A percentile compares a stretch with the other conserved stretches of the same genome.
phyloP scores from a whole-genome alignment of 2,888 invertebrate genomes.

The Chrysina gloriosa region DNA sequence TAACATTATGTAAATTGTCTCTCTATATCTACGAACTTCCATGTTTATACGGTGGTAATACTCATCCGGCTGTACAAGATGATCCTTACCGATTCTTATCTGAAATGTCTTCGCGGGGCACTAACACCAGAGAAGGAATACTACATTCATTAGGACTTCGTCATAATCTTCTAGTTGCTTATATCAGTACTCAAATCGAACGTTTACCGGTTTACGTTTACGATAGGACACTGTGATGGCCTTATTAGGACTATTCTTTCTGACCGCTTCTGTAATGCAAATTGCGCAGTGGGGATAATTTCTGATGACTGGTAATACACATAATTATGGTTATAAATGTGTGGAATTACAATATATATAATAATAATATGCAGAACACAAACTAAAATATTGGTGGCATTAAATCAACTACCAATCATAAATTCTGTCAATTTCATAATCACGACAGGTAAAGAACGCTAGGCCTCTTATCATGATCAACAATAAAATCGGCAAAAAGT shows the following conservation, averaged over 20 bases:
- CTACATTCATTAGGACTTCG: slow-evolving; percentile 24
- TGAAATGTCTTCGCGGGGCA: slow-evolving; percentile 13
- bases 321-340: slow-evolving; percentile 13
- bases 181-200: slow-evolving; percentile 21
- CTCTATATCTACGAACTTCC: slow-evolving; percentile 24
- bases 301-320: slow-evolving; percentile 1
- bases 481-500: too few species aligned
- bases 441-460: too few species aligned
- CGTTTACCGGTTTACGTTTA: slow-evolving; percentile 25
- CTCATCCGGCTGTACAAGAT: background rate
- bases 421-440: too few species aligned
- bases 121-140: slow-evolving; percentile 7
- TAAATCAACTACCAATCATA: too few species aligned
- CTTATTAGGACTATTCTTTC: slow-evolving; percentile 17
- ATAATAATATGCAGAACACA: too few species aligned
- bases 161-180: slow-evolving; percentile 6
- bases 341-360: background rate
- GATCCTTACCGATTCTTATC: slow-evolving; percentile 30
- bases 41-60: slow-evolving; percentile 26
- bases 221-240: background rate
- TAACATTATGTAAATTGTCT: slow-evolving; percentile 27
- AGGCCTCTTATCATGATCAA: too few species aligned
- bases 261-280: background rate
- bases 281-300: slow-evolving; percentile 3
- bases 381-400: too few species aligned